phyloP scores from a whole-genome alignment of 1,140 invertebrate species.

The Liolophura sinensis region DNA sequence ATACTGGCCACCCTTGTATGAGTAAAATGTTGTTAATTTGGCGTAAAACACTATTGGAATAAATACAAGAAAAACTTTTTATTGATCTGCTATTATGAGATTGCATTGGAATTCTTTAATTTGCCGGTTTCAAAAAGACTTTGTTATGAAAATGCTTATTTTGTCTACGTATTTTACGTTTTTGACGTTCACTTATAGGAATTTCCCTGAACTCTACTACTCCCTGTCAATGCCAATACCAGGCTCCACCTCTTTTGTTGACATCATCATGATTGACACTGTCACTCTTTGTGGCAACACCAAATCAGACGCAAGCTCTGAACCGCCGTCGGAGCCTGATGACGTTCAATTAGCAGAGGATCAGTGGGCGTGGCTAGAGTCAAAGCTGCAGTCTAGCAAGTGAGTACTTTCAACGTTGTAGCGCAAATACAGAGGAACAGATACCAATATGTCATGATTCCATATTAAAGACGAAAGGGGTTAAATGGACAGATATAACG shows the following conservation, averaged over 20 bases:
- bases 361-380: constrained; percentile 54
- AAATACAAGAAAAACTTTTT: no score
- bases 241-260: constrained; percentile 17
- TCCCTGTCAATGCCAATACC: constrained; percentile 23
- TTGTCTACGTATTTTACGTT: not conserved
- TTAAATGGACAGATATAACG: no score
- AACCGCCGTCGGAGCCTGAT: constrained; percentile 7
- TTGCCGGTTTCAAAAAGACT: no score
- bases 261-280: constrained; percentile 53
- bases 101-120: no score
- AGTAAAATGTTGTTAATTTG: no score
- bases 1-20: no score
- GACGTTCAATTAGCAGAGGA: constrained; percentile 26
- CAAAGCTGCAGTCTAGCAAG: constrained; percentile 25
- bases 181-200: constrained; percentile 23
- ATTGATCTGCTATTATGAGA: no score
- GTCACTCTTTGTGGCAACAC: constrained; percentile 44
- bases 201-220: constrained; percentile 51
- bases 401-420: not conserved
- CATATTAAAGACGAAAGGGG: constrained; percentile 2
- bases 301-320: constrained; percentile 6
- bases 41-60: no score
- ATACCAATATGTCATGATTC: not conserved
- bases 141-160: not conserved
- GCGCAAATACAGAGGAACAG: not conserved